Conservation (phyloP, 2,113 vertebrate genomes). For the Oplegnathus fasciatus region DNA sequence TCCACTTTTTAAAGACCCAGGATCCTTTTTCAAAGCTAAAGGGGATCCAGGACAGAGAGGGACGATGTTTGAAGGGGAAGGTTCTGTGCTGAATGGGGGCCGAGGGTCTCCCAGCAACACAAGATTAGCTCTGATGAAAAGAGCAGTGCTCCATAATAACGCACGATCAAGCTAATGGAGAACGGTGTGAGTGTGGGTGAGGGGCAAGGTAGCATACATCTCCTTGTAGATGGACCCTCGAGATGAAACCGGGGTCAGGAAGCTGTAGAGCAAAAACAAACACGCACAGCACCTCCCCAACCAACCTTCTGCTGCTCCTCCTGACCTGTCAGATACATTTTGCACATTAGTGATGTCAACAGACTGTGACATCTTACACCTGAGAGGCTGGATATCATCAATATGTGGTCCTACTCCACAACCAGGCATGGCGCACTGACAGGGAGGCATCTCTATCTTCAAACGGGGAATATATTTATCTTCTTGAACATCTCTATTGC, state of each 20-base stretch:
- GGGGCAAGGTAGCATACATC: slow-evolving; percentile 54
- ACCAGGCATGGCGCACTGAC: slow-evolving; percentile 36
- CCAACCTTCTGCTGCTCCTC: slow-evolving; percentile 27
- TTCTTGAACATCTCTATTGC: slow-evolving; percentile 64
- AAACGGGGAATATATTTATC: slow-evolving; percentile 65
- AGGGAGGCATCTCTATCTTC: slow-evolving; percentile 57
- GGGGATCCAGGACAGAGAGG: slow-evolving; percentile 67
- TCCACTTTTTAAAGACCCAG: slow-evolving; percentile 79
- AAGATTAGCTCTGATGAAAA: slow-evolving; percentile 75
- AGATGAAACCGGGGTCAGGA: slow-evolving; percentile 65
- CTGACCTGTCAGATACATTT: slow-evolving; percentile 56
- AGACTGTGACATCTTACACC: slow-evolving; percentile 61
- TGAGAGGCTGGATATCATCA: slow-evolving; percentile 54
- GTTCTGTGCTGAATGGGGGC: slow-evolving; percentile 44
- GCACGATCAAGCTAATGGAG: slow-evolving; percentile 64
- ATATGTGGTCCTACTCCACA: slow-evolving; percentile 8
- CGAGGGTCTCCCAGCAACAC: slow-evolving; percentile 66
- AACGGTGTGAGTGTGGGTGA: slow-evolving; percentile 53
- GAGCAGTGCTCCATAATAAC: slow-evolving; percentile 62
- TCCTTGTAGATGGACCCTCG: slow-evolving; percentile 50
- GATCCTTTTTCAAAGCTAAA: slow-evolving; percentile 83
- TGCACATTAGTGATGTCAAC: slow-evolving; percentile 35
- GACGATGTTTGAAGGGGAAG: slow-evolving; percentile 68
- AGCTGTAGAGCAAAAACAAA: slow-evolving; percentile 64
- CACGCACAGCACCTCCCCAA: slow-evolving; percentile 4